These are phyloP conservation scores for Eucidaris tribuloides DNA, from an alignment of 35 echinoderm and acorn worm species.

Conservation along the genomic window DNA sequence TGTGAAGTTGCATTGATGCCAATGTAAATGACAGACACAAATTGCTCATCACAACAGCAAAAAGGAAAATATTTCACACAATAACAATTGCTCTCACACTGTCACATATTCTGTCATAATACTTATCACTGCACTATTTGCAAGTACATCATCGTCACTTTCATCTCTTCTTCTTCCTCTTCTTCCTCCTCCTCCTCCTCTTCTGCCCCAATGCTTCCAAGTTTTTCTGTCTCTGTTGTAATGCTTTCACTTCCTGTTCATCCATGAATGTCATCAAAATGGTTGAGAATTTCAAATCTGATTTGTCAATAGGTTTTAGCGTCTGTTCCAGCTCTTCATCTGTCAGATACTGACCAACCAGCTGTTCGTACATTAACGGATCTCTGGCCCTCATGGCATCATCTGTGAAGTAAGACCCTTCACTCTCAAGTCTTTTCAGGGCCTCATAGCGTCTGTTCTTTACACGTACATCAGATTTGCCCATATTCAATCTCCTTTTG, in stretches of 20 bases:
- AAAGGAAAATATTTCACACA: too few relatives aligned
- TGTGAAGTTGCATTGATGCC: too few relatives aligned
- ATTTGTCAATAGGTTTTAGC: constrained; percentile 38
- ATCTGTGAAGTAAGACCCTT: constrained; percentile 77
- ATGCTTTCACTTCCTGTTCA: constrained; percentile 62
- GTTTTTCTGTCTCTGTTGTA: constrained; percentile 49
- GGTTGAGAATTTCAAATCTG: constrained; percentile 81
- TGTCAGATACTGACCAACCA: constrained; percentile 88
- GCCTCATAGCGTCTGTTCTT: constrained; percentile 90
- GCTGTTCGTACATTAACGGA: constrained; percentile 89
- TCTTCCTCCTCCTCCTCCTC: constrained; percentile 56
- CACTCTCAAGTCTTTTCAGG: constrained; percentile 74
- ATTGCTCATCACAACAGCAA: too few relatives aligned
- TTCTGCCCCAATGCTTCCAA: too few relatives aligned
- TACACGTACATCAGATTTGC: constrained; percentile 22
- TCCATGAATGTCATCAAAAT: constrained; percentile 85
- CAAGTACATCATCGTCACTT: constrained; percentile 68
- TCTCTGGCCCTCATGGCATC: constrained; percentile 80
- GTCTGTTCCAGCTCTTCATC: constrained; percentile 56
- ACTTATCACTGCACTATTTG: too few relatives aligned
- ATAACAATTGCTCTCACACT: too few relatives aligned
- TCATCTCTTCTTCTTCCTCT: constrained; percentile 48
- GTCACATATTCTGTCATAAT: too few relatives aligned
- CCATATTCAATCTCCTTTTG: constrained; percentile 39
- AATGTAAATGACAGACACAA: too few relatives aligned